Conservation (phyloP, 2,113 vertebrate species). For the Crotophaga sulcirostris region DNA sequence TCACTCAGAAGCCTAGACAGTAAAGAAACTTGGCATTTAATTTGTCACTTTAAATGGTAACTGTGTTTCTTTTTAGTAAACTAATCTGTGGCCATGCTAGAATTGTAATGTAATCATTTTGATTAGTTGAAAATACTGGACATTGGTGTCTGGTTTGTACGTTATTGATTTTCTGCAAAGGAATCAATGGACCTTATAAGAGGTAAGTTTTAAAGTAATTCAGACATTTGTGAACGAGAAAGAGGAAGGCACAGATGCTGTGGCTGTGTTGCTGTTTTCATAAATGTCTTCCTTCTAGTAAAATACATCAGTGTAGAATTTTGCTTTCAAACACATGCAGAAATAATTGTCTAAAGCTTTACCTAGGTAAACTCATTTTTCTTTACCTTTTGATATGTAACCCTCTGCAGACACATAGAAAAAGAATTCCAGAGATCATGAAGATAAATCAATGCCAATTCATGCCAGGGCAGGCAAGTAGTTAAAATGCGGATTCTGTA, state of each 20-base stretch:
- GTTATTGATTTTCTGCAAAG: neutral
- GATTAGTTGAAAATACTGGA: neutral
- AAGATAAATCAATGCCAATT: conserved; percentile 19
- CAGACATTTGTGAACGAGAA: neutral
- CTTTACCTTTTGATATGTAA: conserved; percentile 14
- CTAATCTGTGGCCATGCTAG: neutral
- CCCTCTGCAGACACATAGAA: neutral
- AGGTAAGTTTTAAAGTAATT: conserved; percentile 24
- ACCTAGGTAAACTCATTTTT: conserved; percentile 6
- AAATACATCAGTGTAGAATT: neutral
- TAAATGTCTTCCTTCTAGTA: neutral
- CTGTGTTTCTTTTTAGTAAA: conserved; percentile 1
- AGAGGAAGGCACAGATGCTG: neutral
- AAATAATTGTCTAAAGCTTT: neutral
- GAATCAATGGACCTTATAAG: neutral
- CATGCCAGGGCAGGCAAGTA: conserved; percentile 13
- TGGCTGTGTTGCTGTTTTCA: neutral
- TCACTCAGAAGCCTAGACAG: neutral
- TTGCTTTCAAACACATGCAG: neutral
- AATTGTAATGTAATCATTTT: neutral
- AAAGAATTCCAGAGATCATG: conserved; percentile 11
- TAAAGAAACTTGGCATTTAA: neutral
- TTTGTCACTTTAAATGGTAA: neutral
- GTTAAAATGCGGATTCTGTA: conserved; percentile 15
- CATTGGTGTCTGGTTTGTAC: neutral